These are phyloP conservation scores for Heterodera filipjevi DNA, from an alignment of 2,888 invertebrate genomes.

Conservation along the genomic window DNA sequence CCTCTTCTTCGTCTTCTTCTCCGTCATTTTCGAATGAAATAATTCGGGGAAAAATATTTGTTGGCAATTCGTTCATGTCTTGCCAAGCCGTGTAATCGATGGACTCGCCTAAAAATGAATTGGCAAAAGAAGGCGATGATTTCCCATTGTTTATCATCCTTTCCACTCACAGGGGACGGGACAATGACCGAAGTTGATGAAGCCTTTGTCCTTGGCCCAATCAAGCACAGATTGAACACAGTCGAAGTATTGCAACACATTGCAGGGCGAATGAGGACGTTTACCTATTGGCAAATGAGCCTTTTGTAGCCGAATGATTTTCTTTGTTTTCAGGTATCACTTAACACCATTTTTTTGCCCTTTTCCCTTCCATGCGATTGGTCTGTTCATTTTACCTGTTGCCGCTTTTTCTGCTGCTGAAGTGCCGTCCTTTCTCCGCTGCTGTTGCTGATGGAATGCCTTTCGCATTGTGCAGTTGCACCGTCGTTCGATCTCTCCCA, in stretches of 20 bases:
- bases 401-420: background rate
- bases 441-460: constrained; percentile 45
- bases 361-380: background rate
- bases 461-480: constrained; percentile 57
- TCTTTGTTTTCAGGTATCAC: no score
- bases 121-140: background rate
- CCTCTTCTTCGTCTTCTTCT: constrained; percentile 49
- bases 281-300: background rate
- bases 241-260: constrained; percentile 61
- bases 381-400: background rate
- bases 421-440: no score
- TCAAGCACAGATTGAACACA: constrained; percentile 56
- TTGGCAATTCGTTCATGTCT: constrained; percentile 62
- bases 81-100: constrained; percentile 65
- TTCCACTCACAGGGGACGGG: constrained; percentile 53
- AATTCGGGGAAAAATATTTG: constrained; percentile 59
- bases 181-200: constrained; percentile 48
- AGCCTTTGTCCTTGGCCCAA: constrained; percentile 44
- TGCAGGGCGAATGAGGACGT: constrained; percentile 46
- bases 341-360: constrained; percentile 17
- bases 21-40: constrained; percentile 57
- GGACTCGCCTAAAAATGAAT: constrained; percentile 19
- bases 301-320: no score
- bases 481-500: constrained; percentile 53
- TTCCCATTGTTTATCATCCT: constrained; percentile 24